phyloP scores from a whole-genome alignment of 2,888 invertebrate genomes.

The Lochmaea capreae region DNA sequence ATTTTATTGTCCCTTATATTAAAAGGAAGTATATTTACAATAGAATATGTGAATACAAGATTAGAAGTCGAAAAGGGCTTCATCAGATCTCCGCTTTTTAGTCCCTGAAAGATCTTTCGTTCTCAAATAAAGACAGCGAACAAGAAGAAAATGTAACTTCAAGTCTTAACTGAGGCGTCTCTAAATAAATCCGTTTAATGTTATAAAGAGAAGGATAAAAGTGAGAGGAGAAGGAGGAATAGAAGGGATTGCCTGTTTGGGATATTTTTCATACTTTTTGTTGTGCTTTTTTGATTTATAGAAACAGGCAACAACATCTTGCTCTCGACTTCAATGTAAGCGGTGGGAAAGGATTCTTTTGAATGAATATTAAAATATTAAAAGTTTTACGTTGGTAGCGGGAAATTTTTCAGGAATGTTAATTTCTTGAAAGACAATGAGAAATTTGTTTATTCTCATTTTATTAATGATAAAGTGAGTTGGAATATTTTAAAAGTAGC shows the following conservation, averaged over 20 bases:
- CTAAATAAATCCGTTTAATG: conserved; percentile 44
- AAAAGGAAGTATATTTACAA: conserved; percentile 38
- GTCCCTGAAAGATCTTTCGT: conserved; percentile 3
- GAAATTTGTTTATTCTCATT: too few species aligned
- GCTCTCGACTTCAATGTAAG: background rate
- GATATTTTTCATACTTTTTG: conserved; percentile 22
- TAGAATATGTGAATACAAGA: conserved; percentile 43
- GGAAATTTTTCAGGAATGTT: too few species aligned
- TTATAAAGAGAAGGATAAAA: conserved; percentile 42
- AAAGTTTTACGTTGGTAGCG: too few species aligned
- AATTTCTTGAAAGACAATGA: too few species aligned
- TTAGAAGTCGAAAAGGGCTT: conserved; percentile 38
- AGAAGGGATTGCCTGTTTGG: conserved; percentile 16
- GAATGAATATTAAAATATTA: background rate
- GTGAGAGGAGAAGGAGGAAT: conserved; percentile 26
- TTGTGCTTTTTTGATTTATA: conserved; percentile 16
- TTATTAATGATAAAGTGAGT: too few species aligned
- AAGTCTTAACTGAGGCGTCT: conserved; percentile 29
- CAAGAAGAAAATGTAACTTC: conserved; percentile 26
- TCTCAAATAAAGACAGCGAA: conserved; percentile 9
- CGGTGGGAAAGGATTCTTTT: background rate
- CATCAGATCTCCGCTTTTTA: conserved; percentile 32
- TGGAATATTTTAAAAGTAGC: too few species aligned
- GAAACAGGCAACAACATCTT: conserved; percentile 6
- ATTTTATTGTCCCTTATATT: conserved; percentile 35